phyloP scores from a whole-genome alignment of 2,888 invertebrate genomes.

The Xestoiulus laeticollis region DNA sequence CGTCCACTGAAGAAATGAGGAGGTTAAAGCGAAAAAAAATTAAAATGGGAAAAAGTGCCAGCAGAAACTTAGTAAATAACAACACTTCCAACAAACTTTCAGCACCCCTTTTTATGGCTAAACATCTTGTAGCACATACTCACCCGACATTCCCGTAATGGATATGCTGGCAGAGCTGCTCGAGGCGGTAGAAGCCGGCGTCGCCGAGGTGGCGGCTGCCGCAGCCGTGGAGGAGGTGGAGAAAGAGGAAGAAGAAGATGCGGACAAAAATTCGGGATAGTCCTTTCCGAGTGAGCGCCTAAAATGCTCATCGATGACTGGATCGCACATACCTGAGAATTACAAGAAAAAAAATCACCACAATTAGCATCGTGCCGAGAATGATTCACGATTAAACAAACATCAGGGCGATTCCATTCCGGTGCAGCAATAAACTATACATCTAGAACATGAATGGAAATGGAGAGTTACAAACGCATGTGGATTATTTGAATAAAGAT shows the following conservation, averaged over 20 bases:
- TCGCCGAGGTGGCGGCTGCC: background rate
- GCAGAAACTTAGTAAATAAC: background rate
- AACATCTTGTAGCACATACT: background rate
- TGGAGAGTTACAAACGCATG: too few species aligned
- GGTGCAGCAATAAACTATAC: too few species aligned
- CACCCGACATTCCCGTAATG: slow-evolving; percentile 50
- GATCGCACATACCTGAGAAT: slow-evolving; percentile 74
- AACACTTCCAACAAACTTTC: background rate
- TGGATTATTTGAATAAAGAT: too few species aligned
- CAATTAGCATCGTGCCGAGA: background rate
- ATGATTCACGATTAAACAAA: too few species aligned
- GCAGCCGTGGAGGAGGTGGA: slow-evolving; percentile 49
- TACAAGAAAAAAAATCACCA: background rate
- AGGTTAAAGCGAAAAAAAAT: slow-evolving; percentile 9
- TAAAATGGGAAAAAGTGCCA: background rate
- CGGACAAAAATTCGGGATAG: slow-evolving; percentile 61
- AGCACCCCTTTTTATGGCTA: too few species aligned
- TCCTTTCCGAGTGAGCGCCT: slow-evolving; percentile 81
- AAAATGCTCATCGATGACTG: slow-evolving; percentile 95
- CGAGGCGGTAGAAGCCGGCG: slow-evolving; percentile 45
- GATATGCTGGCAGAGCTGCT: slow-evolving; percentile 54
- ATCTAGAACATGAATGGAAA: too few species aligned
- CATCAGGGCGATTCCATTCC: background rate
- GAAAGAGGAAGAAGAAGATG: slow-evolving; percentile 48
- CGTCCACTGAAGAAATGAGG: slow-evolving; percentile 77